Evolutionary conservation across 2,797 vertebrate genomes (phyloP), one percentile per base, ranked within the genome.

Genomic region (Cygnus olor): DNA sequence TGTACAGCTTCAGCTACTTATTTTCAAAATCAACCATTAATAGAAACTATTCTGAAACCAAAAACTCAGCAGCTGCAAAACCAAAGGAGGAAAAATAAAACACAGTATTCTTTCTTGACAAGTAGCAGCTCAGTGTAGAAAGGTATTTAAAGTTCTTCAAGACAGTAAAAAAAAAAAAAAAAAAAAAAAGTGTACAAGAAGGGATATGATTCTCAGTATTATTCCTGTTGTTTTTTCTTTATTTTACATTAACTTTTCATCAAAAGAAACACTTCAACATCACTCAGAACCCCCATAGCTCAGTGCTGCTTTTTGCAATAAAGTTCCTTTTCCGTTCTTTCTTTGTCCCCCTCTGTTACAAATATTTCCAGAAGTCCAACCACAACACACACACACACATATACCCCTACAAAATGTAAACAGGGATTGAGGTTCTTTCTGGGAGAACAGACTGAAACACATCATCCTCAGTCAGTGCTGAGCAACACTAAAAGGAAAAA

Each of bases 91-190:
- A 20, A 74, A 13, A 94, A 57, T 13, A 19, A 85, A 90, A 28
- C 32, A 58, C 8, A 74, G 7, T 27, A 2, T 69, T 60, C n/a
- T 77, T 69, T 56, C 40, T 88, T 56, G 15, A 73, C 69, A 87
- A 85, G 22, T 16, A 28, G 9, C 1, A 8, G 6, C 15, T 80
- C 0, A 0, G 8, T 78, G 21, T 10, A 53, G 24, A 61, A 72
- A 45, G 3, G 6, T 36, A n/a, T 81, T 74, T 84, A 28, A 28
- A 47, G 27, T 45, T 87, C 32, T 63, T 30, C 3, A 5, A 89
- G 4, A 1, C 25, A 42, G 4, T 24, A 72, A 72, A 32, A 56
- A 71, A 32, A 42, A 42, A 22, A 27, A 58, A 21, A 56, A 2
- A 32, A n/a, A n/a, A n/a, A n/a, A n/a, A n/a, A n/a, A 27, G 10